Percentiles rank a stretch among this genome's conserved stretches.
These are phyloP conservation scores for Botia almorhae DNA, from an alignment of 2,797 vertebrate species.

Conservation along the genomic window DNA sequence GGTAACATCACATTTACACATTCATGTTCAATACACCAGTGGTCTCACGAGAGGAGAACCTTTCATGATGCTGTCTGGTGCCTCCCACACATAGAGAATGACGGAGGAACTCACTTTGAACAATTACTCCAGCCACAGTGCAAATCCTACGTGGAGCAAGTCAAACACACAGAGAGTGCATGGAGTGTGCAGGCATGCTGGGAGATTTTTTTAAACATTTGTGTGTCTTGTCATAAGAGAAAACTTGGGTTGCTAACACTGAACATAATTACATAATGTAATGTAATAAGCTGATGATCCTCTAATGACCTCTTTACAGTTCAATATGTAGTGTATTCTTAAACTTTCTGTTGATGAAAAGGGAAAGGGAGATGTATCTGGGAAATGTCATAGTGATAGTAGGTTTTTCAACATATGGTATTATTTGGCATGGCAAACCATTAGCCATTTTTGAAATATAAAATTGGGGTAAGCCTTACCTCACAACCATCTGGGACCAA, in stretches of 20 bases:
- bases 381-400: conserved; percentile 53
- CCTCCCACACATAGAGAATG: conserved; percentile 56
- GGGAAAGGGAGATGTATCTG: not conserved
- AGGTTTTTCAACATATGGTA: conserved; percentile 51
- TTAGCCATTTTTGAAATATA: conserved; percentile 42
- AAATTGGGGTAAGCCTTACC: conserved; percentile 56
- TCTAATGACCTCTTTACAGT: not conserved
- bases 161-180: conserved; percentile 56
- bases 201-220: conserved; percentile 37
- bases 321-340: not conserved
- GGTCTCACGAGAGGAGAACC: conserved; percentile 60
- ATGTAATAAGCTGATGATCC: not conserved
- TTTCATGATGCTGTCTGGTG: conserved; percentile 58
- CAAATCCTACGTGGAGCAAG: conserved; percentile 62
- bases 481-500: not conserved
- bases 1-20: conserved; percentile 60
- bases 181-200: conserved; percentile 45
- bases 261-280: too few relatives aligned
- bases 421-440: conserved; percentile 53
- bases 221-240: conserved; percentile 19
- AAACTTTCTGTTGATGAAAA: conserved; percentile 28
- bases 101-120: conserved; percentile 50
- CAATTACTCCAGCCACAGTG: conserved; percentile 64
- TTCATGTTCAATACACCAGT: conserved; percentile 58
- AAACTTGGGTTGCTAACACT: conserved; percentile 33